phyloP scores from a whole-genome alignment of 2,113 vertebrate species.

The Spermophilus dauricus region DNA sequence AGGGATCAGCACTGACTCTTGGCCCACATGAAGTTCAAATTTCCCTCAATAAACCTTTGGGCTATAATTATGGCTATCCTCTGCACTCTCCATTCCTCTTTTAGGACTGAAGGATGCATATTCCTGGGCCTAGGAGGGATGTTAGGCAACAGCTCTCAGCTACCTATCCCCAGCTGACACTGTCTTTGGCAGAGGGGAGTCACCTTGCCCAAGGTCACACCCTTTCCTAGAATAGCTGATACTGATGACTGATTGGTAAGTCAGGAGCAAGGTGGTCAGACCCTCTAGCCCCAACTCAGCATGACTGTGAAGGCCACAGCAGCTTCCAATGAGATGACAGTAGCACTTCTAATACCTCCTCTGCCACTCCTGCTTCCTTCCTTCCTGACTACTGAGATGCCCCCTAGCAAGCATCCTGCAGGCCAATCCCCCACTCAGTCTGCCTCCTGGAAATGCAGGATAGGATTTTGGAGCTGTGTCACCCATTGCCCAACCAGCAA shows the following conservation, averaged over 20 bases:
- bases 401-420: not conserved
- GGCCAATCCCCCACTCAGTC: accelerated
- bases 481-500: not conserved
- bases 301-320: accelerated
- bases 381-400: not conserved
- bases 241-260: not conserved
- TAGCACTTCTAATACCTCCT: not conserved
- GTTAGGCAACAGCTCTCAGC: not conserved
- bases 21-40: not conserved
- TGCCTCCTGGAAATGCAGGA: not conserved
- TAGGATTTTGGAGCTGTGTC: not conserved
- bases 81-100: not conserved
- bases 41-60: not conserved
- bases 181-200: not conserved
- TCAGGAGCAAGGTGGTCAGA: too few species aligned
- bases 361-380: not conserved
- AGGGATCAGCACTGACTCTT: not conserved
- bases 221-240: not conserved
- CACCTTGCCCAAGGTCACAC: not conserved
- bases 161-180: not conserved
- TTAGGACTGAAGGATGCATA: not conserved
- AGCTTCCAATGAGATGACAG: accelerated
- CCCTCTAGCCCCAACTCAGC: not conserved
- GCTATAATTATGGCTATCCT: not conserved
- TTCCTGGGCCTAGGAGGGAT: not conserved